A percentile compares a stretch with the other conserved stretches of the same genome.
These are phyloP conservation scores for Apogon talboti DNA, from an alignment of 2,797 vertebrate genomes.

Conservation along the genomic window DNA sequence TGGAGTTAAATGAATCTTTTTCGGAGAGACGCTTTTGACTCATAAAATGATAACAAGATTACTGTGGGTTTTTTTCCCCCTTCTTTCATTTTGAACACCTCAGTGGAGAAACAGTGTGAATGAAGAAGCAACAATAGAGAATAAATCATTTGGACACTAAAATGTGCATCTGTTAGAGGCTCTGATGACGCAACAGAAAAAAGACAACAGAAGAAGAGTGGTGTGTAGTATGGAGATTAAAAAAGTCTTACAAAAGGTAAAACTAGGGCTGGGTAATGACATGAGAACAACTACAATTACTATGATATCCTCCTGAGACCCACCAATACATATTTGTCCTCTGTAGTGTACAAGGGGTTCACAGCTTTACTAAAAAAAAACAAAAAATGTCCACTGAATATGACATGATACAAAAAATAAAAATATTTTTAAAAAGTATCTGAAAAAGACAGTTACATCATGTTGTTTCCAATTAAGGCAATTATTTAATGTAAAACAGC, in stretches of 20 bases:
- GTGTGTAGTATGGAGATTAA: conserved; percentile 4
- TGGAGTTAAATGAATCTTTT: conserved; percentile 46
- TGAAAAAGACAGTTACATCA: no score
- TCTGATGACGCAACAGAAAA: conserved; percentile 27
- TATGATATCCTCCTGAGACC: no score
- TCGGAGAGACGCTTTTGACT: conserved; percentile 39
- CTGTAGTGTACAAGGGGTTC: no score
- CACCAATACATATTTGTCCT: no score
- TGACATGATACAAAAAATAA: no score
- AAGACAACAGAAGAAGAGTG: conserved; percentile 3
- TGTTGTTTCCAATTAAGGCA: no score
- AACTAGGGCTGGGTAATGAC: background rate
- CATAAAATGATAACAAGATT: conserved; percentile 53
- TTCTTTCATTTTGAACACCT: conserved; percentile 30
- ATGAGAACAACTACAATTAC: no score
- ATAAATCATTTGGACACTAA: conserved; percentile 32
- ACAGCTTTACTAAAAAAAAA: no score
- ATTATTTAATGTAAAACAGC: no score
- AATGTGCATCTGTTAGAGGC: conserved; percentile 6
- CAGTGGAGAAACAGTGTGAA: conserved; percentile 27
- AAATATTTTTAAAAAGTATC: no score
- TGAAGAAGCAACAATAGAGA: conserved; percentile 33
- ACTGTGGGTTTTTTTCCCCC: background rate
- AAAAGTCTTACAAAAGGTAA: conserved; percentile 24
- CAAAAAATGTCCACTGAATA: no score